Evolutionary conservation across 2,113 vertebrate species (phyloP), one percentile per base, ranked within the genome.

Genomic region (Pyrgilauda ruficollis): DNA sequence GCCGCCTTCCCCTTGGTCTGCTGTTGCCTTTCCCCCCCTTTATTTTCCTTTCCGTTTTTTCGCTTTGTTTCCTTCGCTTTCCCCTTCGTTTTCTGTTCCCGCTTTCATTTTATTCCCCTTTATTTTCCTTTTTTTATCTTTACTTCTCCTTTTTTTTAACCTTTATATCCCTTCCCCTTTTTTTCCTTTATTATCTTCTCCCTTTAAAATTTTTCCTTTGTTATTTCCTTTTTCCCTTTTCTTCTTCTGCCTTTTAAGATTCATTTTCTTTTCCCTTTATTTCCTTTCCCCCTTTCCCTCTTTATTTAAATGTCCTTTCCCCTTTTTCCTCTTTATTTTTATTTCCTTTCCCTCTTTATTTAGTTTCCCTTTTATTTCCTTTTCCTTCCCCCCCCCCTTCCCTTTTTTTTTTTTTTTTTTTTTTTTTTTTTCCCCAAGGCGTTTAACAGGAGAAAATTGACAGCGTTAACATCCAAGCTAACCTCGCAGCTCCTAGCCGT

Each of bases 391-490:
- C 2, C 18, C 8, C 3, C 5, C 15, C 4, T 4, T 30, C 4
- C 3, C 7, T 6, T 13, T 79, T 58, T 93, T 14, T 30, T 11
- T 4, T 26, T 14, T 30, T 11, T 4, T 26, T 20, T 39, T 13
- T 33, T 24, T 84, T 68, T 85, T 78, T n/a, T 81, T 47, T 68
- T 96, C 92, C 62, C 72, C 96, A 95, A 97, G 97, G 96, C 97
- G 96, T 97, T 98, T 96, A 97, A 96, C 96, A 85, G 97, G 86
- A 95, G 97, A 85, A 98, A 98, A 98, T 97, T 96, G 96, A 97
- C 93, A 97, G 98, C 89, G 97, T 97, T 97, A 98, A 97, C 97
- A 97, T 97, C 96, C 92, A 50, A 96, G 97, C 97, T 97, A 98
- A 94, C 95, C 98, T 96, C 96, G 95, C 97, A 96, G 95, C 96